Evolutionary conservation across 2,797 vertebrate species (phyloP).

Genomic region (Ptychobarbus kaznakovi): DNA sequence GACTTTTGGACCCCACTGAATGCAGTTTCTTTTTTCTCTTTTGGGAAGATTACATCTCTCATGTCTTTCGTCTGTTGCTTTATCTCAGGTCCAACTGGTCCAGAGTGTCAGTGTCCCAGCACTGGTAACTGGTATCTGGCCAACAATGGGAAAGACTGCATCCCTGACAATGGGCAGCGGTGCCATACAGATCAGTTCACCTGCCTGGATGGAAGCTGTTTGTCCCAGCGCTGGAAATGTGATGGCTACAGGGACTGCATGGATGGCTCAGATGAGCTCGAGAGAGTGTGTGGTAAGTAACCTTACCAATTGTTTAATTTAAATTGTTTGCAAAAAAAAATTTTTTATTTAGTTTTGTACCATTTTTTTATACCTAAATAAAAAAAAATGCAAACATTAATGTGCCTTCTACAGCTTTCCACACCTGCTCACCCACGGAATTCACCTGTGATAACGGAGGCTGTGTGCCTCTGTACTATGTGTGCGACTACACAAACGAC

Average conservation of each 20-base stretch:
- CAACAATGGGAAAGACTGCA: constrained; percentile 87
- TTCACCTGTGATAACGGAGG: constrained; percentile 91
- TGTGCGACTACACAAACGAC: constrained; percentile 90
- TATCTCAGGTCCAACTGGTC: constrained; percentile 84
- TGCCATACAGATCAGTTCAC: constrained; percentile 86
- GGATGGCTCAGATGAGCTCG: constrained; percentile 88
- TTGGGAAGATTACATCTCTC: neutral
- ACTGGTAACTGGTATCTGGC: constrained; percentile 89
- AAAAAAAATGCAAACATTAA: neutral
- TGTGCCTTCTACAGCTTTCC: constrained; percentile 80
- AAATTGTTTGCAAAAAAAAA: neutral
- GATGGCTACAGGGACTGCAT: constrained; percentile 85
- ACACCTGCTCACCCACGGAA: constrained; percentile 85
- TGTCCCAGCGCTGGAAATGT: constrained; percentile 82
- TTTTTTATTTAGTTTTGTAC: neutral
- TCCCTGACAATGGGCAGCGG: constrained; percentile 83
- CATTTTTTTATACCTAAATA: neutral
- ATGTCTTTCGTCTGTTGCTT: neutral
- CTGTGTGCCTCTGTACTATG: constrained; percentile 82
- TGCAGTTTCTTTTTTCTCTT: neutral
- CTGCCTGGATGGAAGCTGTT: constrained; percentile 87
- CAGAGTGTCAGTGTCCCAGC: constrained; percentile 93
- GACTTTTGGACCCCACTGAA: neutral
- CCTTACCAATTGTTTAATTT: neutral
- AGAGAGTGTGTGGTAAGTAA: constrained; percentile 90